Conservation (phyloP, 1,140 invertebrate species). For the Dendrolimus kikuchii region DNA sequence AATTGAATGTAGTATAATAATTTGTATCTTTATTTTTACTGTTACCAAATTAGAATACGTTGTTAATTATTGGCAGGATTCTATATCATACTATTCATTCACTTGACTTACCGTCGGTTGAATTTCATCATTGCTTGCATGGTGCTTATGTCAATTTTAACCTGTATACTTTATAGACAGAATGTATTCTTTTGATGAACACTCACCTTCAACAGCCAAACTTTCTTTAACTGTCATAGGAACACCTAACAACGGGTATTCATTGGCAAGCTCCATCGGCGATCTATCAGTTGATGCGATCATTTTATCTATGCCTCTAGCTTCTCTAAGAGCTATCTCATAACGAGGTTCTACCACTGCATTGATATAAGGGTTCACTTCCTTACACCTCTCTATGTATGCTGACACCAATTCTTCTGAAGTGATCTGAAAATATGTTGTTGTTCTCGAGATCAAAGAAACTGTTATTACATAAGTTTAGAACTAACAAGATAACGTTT, state of each 20-base stretch:
- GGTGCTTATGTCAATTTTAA: no score
- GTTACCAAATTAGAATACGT: no score
- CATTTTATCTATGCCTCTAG: slow-evolving; percentile 69
- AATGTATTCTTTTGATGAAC: background rate
- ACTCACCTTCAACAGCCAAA: slow-evolving; percentile 78
- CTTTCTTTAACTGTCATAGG: slow-evolving; percentile 86
- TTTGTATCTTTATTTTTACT: no score
- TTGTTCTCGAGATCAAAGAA: no score
- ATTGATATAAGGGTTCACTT: slow-evolving; percentile 83
- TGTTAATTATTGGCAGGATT: no score
- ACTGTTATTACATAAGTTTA: no score
- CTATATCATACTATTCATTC: no score
- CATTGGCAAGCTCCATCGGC: slow-evolving; percentile 59
- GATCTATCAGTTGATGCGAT: slow-evolving; percentile 43
- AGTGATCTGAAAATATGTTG: slow-evolving; percentile 66
- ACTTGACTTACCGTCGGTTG: no score
- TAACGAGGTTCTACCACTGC: slow-evolving; percentile 84
- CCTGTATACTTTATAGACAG: no score
- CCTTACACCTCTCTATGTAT: slow-evolving; percentile 80
- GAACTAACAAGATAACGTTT: no score
- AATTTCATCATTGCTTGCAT: no score
- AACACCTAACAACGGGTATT: slow-evolving; percentile 80
- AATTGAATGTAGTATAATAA: no score
- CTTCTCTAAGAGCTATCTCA: slow-evolving; percentile 79
- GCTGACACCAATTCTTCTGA: slow-evolving; percentile 78